Evolutionary conservation across 2,113 vertebrate genomes (phyloP).

Genomic region (Herpetotheres cachinnans): DNA sequence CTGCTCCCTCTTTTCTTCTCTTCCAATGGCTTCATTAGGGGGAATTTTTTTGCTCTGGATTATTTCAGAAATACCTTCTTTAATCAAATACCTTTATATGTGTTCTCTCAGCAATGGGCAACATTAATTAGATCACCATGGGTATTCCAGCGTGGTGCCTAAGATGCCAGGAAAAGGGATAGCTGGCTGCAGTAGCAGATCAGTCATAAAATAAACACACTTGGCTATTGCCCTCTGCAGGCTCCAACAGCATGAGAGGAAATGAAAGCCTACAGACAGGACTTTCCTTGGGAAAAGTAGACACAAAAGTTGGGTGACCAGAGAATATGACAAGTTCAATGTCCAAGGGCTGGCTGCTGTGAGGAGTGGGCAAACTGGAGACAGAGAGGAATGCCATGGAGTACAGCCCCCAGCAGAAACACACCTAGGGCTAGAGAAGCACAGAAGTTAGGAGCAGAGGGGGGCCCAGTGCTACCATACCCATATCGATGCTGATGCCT

Average conservation of each 20-base stretch:
- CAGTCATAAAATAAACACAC: not conserved
- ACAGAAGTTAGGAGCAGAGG: not conserved
- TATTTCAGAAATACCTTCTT: not conserved
- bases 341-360: not conserved
- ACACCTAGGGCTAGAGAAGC: fast-evolving
- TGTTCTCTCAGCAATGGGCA: not conserved
- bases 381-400: not conserved
- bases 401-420: not conserved
- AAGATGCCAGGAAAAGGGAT: not conserved
- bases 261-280: not conserved
- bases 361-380: not conserved
- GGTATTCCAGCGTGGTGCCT: not conserved
- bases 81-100: not conserved
- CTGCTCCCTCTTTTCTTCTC: not conserved
- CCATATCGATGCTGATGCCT: slow-evolving; percentile 86
- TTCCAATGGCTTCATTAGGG: not conserved
- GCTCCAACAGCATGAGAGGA: not conserved
- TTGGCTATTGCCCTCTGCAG: not conserved
- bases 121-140: not conserved
- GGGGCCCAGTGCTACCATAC: slow-evolving; percentile 56
- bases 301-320: not conserved
- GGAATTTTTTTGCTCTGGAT: not conserved
- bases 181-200: not conserved
- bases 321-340: not conserved
- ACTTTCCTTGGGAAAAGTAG: not conserved